A percentile compares a stretch with the other conserved stretches of the same genome.
Evolutionary conservation across 2,113 vertebrate species (phyloP).

Genomic region (Cyrtonyx montezumae): DNA sequence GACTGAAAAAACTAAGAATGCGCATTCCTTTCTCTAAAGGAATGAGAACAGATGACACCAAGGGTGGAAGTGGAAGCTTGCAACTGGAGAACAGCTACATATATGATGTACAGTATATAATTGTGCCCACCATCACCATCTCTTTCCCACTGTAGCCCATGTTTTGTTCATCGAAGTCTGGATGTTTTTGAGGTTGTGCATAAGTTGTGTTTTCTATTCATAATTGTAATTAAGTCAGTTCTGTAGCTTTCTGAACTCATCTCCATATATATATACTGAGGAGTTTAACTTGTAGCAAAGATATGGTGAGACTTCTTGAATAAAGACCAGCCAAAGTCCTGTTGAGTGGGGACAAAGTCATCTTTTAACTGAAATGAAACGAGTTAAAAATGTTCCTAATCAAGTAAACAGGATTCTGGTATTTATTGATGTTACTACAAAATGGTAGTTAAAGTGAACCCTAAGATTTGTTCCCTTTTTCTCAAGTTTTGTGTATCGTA

Average conservation of each 20-base stretch:
- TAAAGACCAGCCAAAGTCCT: not conserved
- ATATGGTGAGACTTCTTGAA: not conserved
- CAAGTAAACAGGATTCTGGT: not conserved
- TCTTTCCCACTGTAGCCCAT: not conserved
- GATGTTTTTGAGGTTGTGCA: not conserved
- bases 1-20: not conserved
- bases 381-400: not conserved
- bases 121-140: not conserved
- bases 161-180: not conserved
- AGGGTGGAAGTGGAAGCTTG: slow-evolving; percentile 77
- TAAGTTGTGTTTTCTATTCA: not conserved
- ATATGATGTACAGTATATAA: slow-evolving; percentile 56
- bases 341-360: not conserved
- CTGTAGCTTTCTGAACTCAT: not conserved
- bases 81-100: slow-evolving; percentile 82
- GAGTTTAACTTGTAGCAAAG: not conserved
- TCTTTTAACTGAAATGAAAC: not conserved
- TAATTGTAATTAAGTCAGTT: not conserved
- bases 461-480: not conserved
- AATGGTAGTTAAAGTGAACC: not conserved
- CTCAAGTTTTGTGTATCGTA: not conserved
- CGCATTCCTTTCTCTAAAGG: slow-evolving; percentile 68
- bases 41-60: slow-evolving; percentile 80
- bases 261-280: not conserved
- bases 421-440: not conserved